phyloP scores from a whole-genome alignment of 92 coral and sea anemone species.

The Phenganax subtilis region DNA sequence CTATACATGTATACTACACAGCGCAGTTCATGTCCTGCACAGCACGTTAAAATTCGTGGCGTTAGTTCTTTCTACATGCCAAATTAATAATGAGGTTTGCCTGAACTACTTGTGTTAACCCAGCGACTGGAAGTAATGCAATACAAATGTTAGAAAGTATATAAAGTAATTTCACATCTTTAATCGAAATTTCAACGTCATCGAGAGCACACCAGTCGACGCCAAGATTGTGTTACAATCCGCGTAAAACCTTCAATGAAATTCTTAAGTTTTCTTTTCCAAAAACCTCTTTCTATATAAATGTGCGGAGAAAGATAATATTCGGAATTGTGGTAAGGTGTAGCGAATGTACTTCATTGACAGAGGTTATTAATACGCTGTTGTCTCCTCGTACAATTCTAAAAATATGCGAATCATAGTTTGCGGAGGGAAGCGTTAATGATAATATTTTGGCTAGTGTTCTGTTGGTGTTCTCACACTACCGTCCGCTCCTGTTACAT shows the following conservation, averaged over 20 bases:
- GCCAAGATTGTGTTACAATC: not conserved
- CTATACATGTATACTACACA: not conserved
- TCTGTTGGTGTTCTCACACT: not conserved
- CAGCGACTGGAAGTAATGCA: no score
- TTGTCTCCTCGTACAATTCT: not conserved
- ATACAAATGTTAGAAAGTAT: not conserved
- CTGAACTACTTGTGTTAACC: no score
- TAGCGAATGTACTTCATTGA: slow-evolving; percentile 3
- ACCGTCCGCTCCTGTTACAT: not conserved
- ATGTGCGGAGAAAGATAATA: not conserved
- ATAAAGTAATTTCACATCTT: not conserved
- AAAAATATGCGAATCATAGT: not conserved
- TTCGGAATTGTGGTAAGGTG: not conserved
- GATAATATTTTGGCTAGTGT: slow-evolving; percentile 16
- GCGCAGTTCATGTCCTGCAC: no score
- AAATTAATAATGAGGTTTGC: no score
- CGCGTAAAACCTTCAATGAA: not conserved
- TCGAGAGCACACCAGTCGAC: not conserved
- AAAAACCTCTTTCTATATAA: not conserved
- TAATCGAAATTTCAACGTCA: slow-evolving; percentile 1
- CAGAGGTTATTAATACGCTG: slow-evolving; percentile 10
- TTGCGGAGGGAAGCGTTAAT: not conserved
- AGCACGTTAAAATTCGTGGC: no score
- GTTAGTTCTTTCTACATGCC: no score
- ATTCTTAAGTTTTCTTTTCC: not conserved